Conservation (phyloP, 2,888 invertebrate genomes). For the Craniophora ligustri region DNA sequence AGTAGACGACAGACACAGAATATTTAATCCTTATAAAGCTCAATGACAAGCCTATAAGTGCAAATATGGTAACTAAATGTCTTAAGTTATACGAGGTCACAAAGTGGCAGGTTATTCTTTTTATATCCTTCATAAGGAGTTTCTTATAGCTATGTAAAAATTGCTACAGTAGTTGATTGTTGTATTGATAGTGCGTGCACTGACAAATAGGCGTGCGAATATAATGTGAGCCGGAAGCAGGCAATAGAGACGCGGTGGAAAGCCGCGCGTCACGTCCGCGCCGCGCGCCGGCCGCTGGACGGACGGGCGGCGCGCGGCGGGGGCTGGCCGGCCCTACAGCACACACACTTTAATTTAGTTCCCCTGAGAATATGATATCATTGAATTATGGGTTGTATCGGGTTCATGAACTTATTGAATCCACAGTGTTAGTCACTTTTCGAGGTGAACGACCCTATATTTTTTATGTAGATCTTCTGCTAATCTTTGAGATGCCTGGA, state of each 20-base stretch:
- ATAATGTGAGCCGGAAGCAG: conserved; percentile 39
- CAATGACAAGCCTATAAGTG: too few species aligned
- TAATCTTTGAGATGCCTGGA: too few species aligned
- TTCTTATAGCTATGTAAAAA: not conserved
- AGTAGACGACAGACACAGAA: not conserved
- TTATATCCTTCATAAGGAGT: too few species aligned
- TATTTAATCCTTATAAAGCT: not conserved
- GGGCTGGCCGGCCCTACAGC: conserved; percentile 1
- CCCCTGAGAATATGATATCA: conserved; percentile 25
- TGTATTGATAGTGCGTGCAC: conserved; percentile 9
- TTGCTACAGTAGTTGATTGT: not conserved
- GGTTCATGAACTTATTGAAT: conserved; percentile 8
- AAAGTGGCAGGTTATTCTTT: too few species aligned
- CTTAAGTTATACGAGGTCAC: too few species aligned
- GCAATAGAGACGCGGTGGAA: conserved; percentile 46
- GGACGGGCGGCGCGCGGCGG: conserved; percentile 5
- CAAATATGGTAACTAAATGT: too few species aligned
- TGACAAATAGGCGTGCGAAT: conserved; percentile 39
- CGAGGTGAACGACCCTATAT: conserved; percentile 14
- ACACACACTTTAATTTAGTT: conserved; percentile 33
- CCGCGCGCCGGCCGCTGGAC: conserved; percentile 7
- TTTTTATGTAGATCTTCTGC: too few species aligned
- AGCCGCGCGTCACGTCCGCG: conserved; percentile 18
- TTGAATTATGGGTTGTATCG: not conserved
- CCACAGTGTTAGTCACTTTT: not conserved